A percentile compares a stretch with the other conserved stretches of the same genome.
These are phyloP conservation scores for Parelbella ahira DNA, from an alignment of 2,888 invertebrate species.

Conservation along the genomic window DNA sequence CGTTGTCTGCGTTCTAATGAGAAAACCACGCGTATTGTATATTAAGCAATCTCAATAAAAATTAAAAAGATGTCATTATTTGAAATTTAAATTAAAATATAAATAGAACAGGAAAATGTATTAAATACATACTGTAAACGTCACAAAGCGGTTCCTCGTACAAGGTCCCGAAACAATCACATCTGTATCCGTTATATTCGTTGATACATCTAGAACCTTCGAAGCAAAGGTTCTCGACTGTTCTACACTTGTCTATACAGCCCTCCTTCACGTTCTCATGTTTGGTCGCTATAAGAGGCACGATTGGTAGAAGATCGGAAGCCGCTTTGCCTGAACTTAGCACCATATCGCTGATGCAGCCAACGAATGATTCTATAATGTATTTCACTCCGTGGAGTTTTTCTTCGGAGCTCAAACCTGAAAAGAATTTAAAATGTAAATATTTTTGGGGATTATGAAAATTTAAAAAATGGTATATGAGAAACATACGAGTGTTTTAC, in stretches of 20 bases:
- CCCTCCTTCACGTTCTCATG: constrained; percentile 95
- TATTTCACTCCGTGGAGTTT: constrained; percentile 94
- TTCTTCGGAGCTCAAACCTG: constrained; percentile 93
- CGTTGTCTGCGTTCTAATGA: no score
- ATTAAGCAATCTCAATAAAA: no score
- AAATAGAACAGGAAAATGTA: no score
- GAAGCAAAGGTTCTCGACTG: constrained; percentile 91
- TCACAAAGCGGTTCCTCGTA: constrained; percentile 96
- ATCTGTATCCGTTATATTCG: constrained; percentile 92
- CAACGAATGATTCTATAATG: constrained; percentile 95
- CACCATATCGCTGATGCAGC: constrained; percentile 93
- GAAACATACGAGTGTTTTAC: no score
- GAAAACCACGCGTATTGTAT: no score
- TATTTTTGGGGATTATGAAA: no score
- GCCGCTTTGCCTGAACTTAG: constrained; percentile 92
- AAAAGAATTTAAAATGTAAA: no score
- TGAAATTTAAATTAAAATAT: no score
- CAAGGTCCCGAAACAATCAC: constrained; percentile 95
- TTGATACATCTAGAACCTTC: constrained; percentile 94
- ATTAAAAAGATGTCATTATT: no score
- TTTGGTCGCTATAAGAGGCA: constrained; percentile 91
- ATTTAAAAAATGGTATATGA: no score
- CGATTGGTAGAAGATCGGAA: constrained; percentile 89
- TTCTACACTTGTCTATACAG: constrained; percentile 91
- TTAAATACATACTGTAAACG: constrained; percentile 89